These are phyloP conservation scores for Mus musculus DNA, from an alignment of 2,113 vertebrate genomes.

Conservation along the genomic window GRCm39 chrX:69956501-69957000, in stretches of 20 bases:
- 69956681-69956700: background rate
- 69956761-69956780: background rate
- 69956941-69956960: too few relatives aligned
- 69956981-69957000: background rate
- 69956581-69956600: background rate
- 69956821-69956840: background rate
- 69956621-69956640: background rate
- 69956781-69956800: background rate
- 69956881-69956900: background rate
- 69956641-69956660: conserved; percentile 31
- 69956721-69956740: background rate
- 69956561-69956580: too few relatives aligned
- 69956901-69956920: background rate
- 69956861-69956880: background rate
- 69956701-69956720: background rate
- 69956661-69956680: background rate
- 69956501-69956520: too few relatives aligned
- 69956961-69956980: background rate
- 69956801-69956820: background rate
- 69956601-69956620: background rate
- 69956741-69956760: conserved; percentile 8
- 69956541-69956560: too few relatives aligned
- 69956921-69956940: background rate
- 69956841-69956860: background rate
- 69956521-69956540: too few relatives aligned